Conservation (phyloP, 2,113 vertebrate species). For the Drymodes brunneopygia region DNA sequence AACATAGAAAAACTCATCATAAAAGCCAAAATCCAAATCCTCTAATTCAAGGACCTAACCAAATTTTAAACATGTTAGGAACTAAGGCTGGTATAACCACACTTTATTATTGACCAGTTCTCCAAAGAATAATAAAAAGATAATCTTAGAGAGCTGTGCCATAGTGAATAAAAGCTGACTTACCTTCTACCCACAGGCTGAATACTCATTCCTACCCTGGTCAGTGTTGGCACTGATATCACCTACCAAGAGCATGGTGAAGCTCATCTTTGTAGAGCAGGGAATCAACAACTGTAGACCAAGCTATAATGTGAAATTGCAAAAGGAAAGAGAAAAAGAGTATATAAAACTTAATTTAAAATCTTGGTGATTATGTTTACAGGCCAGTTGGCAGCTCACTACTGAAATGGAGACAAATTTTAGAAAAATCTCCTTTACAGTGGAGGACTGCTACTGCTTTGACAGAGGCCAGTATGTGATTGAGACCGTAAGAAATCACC, state of each 20-base stretch:
- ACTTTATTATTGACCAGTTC: slow-evolving; percentile 59
- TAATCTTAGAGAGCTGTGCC: slow-evolving; percentile 60
- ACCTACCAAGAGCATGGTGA: slow-evolving; percentile 62
- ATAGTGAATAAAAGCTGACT: slow-evolving; percentile 63
- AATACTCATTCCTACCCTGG: slow-evolving; percentile 62
- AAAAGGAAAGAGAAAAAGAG: slow-evolving; percentile 64
- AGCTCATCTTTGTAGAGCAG: slow-evolving; percentile 62
- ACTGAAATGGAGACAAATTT: not conserved
- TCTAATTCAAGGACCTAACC: slow-evolving; percentile 38
- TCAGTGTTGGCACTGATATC: slow-evolving; percentile 62
- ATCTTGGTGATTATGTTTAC: not conserved
- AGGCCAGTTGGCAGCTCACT: slow-evolving; percentile 32
- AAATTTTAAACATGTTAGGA: slow-evolving; percentile 59
- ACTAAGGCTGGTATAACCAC: slow-evolving; percentile 52
- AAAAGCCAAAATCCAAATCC: not conserved
- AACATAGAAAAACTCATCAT: not conserved
- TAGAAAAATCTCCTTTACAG: not conserved
- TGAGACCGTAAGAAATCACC: not conserved
- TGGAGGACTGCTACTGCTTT: not conserved
- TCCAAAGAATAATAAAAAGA: slow-evolving; percentile 36
- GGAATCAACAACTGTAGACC: slow-evolving; percentile 61
- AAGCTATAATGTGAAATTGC: slow-evolving; percentile 58
- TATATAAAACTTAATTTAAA: slow-evolving; percentile 59
- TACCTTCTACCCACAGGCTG: slow-evolving; percentile 56
- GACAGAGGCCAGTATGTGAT: not conserved